Evolutionary conservation across 2,888 invertebrate genomes (phyloP).

Genomic region (Diadromus collaris): DNA sequence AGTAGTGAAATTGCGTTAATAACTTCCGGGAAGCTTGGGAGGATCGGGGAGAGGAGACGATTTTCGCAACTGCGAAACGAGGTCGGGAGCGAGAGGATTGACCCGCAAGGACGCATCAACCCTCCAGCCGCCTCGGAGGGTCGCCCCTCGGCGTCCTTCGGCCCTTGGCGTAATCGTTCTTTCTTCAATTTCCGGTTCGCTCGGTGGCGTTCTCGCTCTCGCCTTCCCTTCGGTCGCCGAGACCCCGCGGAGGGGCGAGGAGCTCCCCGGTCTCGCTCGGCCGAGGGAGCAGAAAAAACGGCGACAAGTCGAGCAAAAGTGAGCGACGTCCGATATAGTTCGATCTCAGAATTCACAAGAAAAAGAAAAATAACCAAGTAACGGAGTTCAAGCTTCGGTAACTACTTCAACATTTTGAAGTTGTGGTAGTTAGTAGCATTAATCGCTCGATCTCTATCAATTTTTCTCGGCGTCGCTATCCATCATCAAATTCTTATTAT

Average conservation of each 20-base stretch:
- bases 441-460: not conserved
- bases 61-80: constrained; percentile 25
- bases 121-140: constrained; percentile 3
- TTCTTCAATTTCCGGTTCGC: constrained; percentile 54
- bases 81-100: constrained; percentile 31
- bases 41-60: constrained; percentile 3
- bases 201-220: not conserved
- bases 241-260: not conserved
- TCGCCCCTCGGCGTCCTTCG: not conserved
- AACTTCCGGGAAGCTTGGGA: constrained; percentile 4
- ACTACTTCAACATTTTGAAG: not conserved
- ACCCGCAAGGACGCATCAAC: constrained; percentile 16
- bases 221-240: not conserved
- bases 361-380: not conserved
- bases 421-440: not conserved
- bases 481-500: not conserved
- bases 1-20: constrained; percentile 3
- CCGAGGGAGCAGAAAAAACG: not conserved
- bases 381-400: not conserved
- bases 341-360: not conserved
- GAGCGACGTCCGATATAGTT: not conserved
- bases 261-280: too few species aligned
- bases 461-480: not conserved
- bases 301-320: not conserved
- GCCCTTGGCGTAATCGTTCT: constrained; percentile 38